Conservation (phyloP, 2,888 invertebrate species). For the Leptinotarsa peninsularis region DNA sequence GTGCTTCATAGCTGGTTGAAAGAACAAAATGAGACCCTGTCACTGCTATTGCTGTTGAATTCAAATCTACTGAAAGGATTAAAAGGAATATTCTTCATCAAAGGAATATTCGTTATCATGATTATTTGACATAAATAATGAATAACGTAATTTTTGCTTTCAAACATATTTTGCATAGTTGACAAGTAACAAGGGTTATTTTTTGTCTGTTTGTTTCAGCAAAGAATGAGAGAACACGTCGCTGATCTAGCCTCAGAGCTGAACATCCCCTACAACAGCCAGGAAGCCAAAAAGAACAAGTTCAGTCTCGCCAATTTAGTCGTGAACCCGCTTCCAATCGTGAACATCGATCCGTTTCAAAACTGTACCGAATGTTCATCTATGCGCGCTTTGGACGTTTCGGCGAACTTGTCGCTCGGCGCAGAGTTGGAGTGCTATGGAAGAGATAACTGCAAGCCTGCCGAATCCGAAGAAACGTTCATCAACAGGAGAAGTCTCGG, state of each 20-base stretch:
- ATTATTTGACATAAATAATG: no score
- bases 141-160: no score
- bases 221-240: constrained; percentile 50
- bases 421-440: background rate
- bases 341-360: constrained; percentile 15
- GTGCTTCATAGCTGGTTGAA: no score
- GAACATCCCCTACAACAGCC: constrained; percentile 34
- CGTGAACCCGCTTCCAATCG: constrained; percentile 3
- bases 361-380: constrained; percentile 26
- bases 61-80: no score
- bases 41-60: no score
- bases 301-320: background rate
- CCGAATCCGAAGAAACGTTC: constrained; percentile 16
- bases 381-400: background rate
- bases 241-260: constrained; percentile 46
- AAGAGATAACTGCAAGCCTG: background rate
- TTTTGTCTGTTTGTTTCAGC: constrained; percentile 40
- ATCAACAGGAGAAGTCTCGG: constrained; percentile 39
- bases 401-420: background rate
- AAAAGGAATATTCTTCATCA: no score
- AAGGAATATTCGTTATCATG: no score
- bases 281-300: background rate
- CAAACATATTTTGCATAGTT: no score
- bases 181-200: no score
- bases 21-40: no score